Percentiles rank a stretch among this genome's conserved stretches.
Conservation (phyloP, 2,797 vertebrate species). For the Pachyuromys duprasi region DNA sequence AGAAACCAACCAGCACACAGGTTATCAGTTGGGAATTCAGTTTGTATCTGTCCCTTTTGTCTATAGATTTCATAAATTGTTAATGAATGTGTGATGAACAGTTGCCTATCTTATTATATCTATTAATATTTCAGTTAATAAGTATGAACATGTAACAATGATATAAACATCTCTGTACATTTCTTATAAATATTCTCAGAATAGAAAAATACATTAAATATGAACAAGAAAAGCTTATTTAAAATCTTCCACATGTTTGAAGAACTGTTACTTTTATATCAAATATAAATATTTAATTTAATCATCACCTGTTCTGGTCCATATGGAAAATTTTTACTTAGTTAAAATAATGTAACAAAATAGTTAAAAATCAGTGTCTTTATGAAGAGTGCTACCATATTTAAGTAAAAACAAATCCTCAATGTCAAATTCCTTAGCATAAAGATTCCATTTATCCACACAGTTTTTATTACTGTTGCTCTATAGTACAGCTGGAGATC, state of each 20-base stretch:
- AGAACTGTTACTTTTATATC: not conserved
- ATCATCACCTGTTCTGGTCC: not conserved
- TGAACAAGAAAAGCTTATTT: not conserved
- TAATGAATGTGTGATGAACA: not conserved
- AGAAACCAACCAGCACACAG: not conserved
- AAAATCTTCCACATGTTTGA: not conserved
- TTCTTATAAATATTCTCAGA: not conserved
- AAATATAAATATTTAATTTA: not conserved
- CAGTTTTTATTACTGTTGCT: too few species aligned
- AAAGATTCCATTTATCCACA: not conserved
- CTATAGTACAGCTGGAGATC: too few species aligned
- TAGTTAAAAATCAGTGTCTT: not conserved
- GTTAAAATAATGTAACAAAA: not conserved
- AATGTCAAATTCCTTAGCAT: not conserved
- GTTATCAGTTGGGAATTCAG: not conserved
- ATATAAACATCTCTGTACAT: not conserved
- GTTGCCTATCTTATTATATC: not conserved
- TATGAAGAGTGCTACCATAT: not conserved
- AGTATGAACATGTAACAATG: not conserved
- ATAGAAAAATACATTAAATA: not conserved
- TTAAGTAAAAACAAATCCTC: not conserved
- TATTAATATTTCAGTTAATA: not conserved
- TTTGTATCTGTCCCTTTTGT: not conserved
- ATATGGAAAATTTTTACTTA: not conserved
- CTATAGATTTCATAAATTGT: not conserved